Conservation (phyloP, 1,140 invertebrate genomes). For the Magallana angulata region DNA sequence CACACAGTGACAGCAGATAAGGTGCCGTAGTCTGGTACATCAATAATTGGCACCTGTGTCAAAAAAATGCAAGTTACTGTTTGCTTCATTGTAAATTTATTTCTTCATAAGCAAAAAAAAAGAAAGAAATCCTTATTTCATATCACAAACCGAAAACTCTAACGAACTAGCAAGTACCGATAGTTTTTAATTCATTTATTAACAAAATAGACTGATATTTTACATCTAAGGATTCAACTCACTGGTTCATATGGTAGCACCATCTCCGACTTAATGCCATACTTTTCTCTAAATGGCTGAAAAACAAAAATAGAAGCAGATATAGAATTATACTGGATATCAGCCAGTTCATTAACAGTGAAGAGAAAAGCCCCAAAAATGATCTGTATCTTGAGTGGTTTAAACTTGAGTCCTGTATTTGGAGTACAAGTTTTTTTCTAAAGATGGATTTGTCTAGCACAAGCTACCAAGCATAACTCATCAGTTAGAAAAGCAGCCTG, state of each 20-base stretch:
- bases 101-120: too few relatives aligned
- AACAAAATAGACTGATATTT: too few relatives aligned
- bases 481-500: neutral
- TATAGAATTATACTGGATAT: too few relatives aligned
- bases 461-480: constrained; percentile 18
- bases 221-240: constrained; percentile 68
- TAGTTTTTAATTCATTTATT: too few relatives aligned
- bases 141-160: too few relatives aligned
- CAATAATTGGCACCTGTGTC: constrained; percentile 91
- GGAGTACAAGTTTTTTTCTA: constrained; percentile 14
- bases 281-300: constrained; percentile 93
- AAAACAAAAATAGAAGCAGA: constrained; percentile 52
- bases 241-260: constrained; percentile 90
- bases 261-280: constrained; percentile 95
- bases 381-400: constrained; percentile 21
- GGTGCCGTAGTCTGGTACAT: constrained; percentile 93
- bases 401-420: constrained; percentile 8
- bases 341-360: too few relatives aligned
- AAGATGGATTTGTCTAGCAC: constrained; percentile 20
- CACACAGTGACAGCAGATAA: constrained; percentile 91
- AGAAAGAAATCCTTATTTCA: too few relatives aligned
- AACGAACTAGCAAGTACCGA: too few relatives aligned
- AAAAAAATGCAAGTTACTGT: constrained; percentile 3
- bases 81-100: too few relatives aligned
- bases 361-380: too few relatives aligned